phyloP scores from a whole-genome alignment of 2,797 vertebrate species.

The Florisuga fusca region DNA sequence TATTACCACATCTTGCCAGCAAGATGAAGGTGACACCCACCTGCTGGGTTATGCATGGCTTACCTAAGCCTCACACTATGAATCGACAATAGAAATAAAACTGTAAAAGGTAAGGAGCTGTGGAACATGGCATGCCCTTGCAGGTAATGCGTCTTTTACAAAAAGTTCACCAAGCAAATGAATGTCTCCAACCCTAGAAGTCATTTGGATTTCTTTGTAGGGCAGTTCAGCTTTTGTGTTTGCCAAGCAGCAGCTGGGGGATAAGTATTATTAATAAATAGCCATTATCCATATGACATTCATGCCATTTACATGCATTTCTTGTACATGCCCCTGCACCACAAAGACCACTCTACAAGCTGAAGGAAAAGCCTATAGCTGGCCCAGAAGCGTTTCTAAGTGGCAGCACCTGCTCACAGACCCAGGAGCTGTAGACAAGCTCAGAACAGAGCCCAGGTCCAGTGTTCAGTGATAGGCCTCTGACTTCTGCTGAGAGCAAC shows the following conservation, averaged over 20 bases:
- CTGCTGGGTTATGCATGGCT: not conserved
- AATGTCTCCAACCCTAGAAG: not conserved
- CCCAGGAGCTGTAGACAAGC: not conserved
- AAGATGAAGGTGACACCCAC: not conserved
- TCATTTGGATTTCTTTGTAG: not conserved
- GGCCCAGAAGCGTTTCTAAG: not conserved
- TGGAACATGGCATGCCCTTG: not conserved
- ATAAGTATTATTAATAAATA: not conserved
- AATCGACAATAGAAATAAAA: not conserved
- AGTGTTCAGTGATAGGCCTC: not conserved
- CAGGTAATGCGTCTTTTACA: not conserved
- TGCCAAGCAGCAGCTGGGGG: not conserved
- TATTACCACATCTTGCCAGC: not conserved
- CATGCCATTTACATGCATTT: not conserved
- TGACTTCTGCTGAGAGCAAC: not conserved
- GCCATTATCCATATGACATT: not conserved
- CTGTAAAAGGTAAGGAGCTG: not conserved
- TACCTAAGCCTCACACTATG: not conserved
- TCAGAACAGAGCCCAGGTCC: not conserved
- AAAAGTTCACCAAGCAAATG: not conserved
- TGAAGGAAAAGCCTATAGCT: not conserved
- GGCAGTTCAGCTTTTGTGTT: not conserved
- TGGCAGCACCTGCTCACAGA: not conserved
- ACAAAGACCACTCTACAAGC: not conserved
- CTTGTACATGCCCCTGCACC: not conserved